phyloP scores from a whole-genome alignment of 2,797 vertebrate genomes.

The Glyptemys insculpta region DNA sequence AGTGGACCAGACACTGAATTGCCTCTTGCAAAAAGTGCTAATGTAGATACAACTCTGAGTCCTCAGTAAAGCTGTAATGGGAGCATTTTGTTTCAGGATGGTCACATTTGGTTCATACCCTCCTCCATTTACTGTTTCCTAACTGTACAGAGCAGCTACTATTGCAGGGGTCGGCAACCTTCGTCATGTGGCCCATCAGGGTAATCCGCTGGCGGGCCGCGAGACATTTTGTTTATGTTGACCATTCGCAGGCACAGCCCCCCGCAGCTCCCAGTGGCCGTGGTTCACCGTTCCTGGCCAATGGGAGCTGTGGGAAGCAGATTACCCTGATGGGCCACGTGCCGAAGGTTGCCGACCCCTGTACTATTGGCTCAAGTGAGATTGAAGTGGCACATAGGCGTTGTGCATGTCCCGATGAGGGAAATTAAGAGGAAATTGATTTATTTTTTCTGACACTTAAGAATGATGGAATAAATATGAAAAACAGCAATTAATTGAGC shows the following conservation, averaged over 20 bases:
- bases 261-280: too few relatives aligned
- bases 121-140: neutral
- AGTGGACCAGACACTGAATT: neutral
- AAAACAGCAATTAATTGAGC: conserved; percentile 12
- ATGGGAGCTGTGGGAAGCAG: too few relatives aligned
- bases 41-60: neutral
- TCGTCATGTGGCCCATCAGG: too few relatives aligned
- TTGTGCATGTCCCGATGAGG: rapidly evolving
- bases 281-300: too few relatives aligned
- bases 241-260: too few relatives aligned
- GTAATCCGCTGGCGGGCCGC: too few relatives aligned
- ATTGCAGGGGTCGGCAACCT: neutral
- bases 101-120: neutral
- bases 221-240: too few relatives aligned
- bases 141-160: neutral
- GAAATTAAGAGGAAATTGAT: neutral
- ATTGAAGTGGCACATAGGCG: neutral
- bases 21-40: neutral
- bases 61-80: neutral
- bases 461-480: neutral
- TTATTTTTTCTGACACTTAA: neutral
- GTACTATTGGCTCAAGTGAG: neutral
- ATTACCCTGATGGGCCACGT: too few relatives aligned
- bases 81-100: neutral
- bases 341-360: too few relatives aligned